These are phyloP conservation scores for Setophaga kirtlandii DNA, from an alignment of 2,113 vertebrate species.

Conservation along the genomic window DNA sequence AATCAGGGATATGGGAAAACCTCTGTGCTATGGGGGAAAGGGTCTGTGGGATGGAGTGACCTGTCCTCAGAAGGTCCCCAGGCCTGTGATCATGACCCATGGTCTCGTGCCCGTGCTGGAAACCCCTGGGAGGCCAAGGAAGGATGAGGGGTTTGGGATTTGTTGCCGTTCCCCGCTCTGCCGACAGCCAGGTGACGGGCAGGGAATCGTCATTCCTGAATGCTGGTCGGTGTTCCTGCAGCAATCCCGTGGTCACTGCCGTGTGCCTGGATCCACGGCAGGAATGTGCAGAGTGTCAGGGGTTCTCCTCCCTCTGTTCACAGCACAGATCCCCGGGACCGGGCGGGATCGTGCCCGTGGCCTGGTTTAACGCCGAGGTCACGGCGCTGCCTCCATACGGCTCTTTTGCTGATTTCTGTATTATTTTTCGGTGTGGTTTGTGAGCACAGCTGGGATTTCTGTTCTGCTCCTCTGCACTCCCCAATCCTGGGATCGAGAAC, in stretches of 20 bases:
- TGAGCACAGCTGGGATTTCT: constrained; percentile 29
- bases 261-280: not conserved
- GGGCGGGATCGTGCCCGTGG: not conserved
- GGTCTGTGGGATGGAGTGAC: not conserved
- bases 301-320: not conserved
- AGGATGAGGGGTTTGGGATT: not conserved
- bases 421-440: not conserved
- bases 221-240: not conserved
- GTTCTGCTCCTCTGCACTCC: constrained; percentile 22
- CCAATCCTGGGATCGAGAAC: not conserved
- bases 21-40: rapidly evolving
- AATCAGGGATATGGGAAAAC: rapidly evolving
- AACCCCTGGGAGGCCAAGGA: not conserved
- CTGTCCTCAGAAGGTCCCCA: not conserved
- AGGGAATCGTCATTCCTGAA: not conserved
- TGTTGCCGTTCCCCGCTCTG: not conserved
- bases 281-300: not conserved
- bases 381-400: not conserved
- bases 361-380: constrained; percentile 36
- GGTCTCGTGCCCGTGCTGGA: not conserved
- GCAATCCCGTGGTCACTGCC: not conserved
- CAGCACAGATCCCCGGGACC: not conserved
- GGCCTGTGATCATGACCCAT: not conserved
- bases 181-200: not conserved
- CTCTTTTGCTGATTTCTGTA: not conserved